Evolutionary conservation across 2,113 vertebrate species (phyloP).

Genomic region (Phylloscopus whistleri): DNA sequence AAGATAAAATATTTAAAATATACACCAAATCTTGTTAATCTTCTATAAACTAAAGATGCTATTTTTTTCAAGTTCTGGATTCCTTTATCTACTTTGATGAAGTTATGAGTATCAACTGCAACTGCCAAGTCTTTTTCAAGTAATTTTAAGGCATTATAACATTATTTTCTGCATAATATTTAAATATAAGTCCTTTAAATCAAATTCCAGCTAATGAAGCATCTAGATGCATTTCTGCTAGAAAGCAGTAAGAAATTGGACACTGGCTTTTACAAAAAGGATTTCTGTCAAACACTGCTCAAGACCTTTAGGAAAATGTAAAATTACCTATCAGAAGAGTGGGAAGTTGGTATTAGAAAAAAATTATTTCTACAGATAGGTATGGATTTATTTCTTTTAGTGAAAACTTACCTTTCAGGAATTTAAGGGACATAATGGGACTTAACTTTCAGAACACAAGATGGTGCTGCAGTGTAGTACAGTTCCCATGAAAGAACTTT

Average conservation of each 20-base stretch:
- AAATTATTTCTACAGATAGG: background rate
- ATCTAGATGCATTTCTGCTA: background rate
- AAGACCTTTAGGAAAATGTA: background rate
- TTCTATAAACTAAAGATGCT: background rate
- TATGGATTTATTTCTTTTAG: background rate
- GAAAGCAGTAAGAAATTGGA: background rate
- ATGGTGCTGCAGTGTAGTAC: conserved; percentile 57
- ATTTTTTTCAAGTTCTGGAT: background rate
- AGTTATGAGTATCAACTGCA: background rate
- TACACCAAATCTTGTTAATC: background rate
- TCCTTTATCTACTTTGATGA: background rate
- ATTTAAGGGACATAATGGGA: background rate
- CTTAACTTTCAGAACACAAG: conserved; percentile 44
- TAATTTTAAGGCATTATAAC: background rate
- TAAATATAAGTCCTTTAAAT: background rate
- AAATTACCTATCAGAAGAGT: background rate
- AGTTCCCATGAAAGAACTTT: background rate
- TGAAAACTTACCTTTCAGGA: background rate
- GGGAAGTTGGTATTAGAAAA: background rate
- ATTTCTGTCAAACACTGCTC: background rate
- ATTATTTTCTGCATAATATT: background rate
- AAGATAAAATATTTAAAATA: background rate
- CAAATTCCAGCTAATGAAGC: background rate
- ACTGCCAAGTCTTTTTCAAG: background rate
- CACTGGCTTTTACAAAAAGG: background rate